Base-by-base conservation (phyloP, 2,113 vertebrate species). In the Apistogramma diplotaenia region DNA sequence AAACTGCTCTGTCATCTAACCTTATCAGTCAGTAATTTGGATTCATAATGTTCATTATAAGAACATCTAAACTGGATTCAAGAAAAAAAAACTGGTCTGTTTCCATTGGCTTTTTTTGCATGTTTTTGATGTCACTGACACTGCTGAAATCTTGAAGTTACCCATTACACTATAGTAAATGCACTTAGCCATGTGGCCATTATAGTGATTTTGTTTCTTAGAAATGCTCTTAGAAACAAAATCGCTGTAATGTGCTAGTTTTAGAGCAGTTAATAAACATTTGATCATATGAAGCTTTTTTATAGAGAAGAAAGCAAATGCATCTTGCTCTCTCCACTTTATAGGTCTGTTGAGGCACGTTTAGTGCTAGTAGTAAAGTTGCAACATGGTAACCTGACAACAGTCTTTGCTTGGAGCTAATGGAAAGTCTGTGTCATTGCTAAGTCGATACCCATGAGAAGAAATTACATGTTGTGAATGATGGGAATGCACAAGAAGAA, bases 371-470 rank as follows among this genome's bases (percentile, higher is more conserved):
- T 76, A 74, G 84, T 57, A 74, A 86, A 74, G 76, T 53, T 78
- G 74, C 49, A 60, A 81, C 53, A 40, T 33, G 5, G 71, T 82
- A 43, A 76, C 65, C 60, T 74, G 81, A 89, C 81, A 90, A 67
- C 85, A 23, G 71, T 81, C 84, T 87, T 37, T 73, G 82, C 40
- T 70, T 15, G 2, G 72, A 85, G 72, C 82, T 88, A 90, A 89
- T 92, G 87, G 91, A 92, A 89, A 88, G 82, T 91, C 79, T 72
- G 67, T 91, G 89, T 92, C 60, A 23, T 40, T 59, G 72, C 12
- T 4, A 74, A 76, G 78, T 78, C 11, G 75, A 85, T 78, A 82
- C 84, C 85, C 87, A 83, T 31, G 85, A 83, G 85, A 67, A 73
- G 77, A 77, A 84, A 88, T 84, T 18, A 81, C 55, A 56, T 82